Base-by-base conservation (phyloP, 2,797 vertebrate species). In the Buceros bicornis region DNA sequence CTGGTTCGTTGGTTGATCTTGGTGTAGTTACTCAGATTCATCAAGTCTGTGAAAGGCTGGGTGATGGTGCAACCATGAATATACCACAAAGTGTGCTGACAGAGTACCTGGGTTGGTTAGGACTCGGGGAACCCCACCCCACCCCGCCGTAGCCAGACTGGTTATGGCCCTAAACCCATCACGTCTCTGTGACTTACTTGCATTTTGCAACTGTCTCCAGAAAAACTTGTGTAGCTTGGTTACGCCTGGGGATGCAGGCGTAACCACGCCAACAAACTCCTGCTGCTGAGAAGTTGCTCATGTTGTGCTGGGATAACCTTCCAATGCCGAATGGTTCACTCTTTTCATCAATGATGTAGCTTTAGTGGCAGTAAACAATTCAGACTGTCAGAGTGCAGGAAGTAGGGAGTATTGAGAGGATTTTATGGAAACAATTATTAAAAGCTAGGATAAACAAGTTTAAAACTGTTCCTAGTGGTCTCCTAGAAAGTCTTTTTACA, bases 401-500 rank as follows among this genome's bases (percentile, higher is more conserved):
- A 45, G 8, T 33, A 22, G 2, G 45, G 33, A 72, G 35, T 76
- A 72, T 43, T n/a, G 50, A 71, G 50, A 82, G 28, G 70, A 95
- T 62, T 79, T 92, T 80, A 26, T 87, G 5, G 73, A 96, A 87
- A 90, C 31, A 70, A 3, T 93, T 72, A 56, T 70, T 62, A 74
- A 90, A 95, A 86, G n/a, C 26, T 51, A 24, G 15, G 35, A 60
- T 67, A 61, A 89, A 14, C 56, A 74, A 82, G 69, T 82, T 84
- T 80, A 95, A 95, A 95, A 40, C 70, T 87, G 43, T 85, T 94
- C 26, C 74, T 96, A 83, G 60, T 80, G 84, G 16, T 54, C 51
- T 94, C 37, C 48, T 50, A n/a, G 42, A 82, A 93, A 87, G 45
- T 67, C 71, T 67, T 89, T 53, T 88, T 74, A 56, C 61, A 87